Percentiles rank a stretch among this genome's conserved stretches.
Conservation (phyloP, 2,797 vertebrate genomes). For the Poeciliopsis turneri region DNA sequence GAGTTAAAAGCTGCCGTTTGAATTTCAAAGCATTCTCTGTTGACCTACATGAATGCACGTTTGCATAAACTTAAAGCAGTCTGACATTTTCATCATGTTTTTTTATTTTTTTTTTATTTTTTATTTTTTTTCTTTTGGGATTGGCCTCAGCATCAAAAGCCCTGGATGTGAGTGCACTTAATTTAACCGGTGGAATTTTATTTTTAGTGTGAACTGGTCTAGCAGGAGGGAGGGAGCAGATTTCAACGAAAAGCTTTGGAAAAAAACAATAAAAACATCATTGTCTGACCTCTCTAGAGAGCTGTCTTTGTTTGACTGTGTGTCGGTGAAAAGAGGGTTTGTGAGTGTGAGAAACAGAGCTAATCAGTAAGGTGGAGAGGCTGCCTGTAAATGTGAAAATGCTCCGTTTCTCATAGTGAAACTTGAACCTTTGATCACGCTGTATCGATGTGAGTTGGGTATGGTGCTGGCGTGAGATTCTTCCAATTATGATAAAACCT, state of each 20-base stretch:
- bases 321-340: conserved; percentile 8
- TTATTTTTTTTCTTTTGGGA: conserved; percentile 35
- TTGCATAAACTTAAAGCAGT: conserved; percentile 18
- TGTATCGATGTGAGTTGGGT: background rate
- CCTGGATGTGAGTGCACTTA: conserved; percentile 68
- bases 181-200: conserved; percentile 78
- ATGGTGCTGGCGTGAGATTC: background rate
- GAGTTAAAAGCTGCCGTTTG: conserved; percentile 28
- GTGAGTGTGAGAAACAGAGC: conserved; percentile 18
- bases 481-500: background rate
- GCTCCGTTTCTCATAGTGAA: conserved; percentile 36
- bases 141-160: conserved; percentile 45
- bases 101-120: conserved; percentile 8
- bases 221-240: conserved; percentile 33
- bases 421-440: conserved; percentile 2
- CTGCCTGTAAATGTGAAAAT: conserved; percentile 28
- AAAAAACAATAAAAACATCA: conserved; percentile 25
- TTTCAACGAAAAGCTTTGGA: conserved; percentile 14
- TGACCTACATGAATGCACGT: conserved; percentile 13
- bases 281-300: conserved; percentile 34
- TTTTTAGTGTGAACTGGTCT: conserved; percentile 69
- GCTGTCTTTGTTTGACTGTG: conserved; percentile 18
- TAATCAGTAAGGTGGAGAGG: conserved; percentile 10
- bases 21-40: conserved; percentile 29
- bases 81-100: conserved; percentile 26